Evolutionary conservation across 2,113 vertebrate species (phyloP).

Genomic region (Varanus salvator): DNA sequence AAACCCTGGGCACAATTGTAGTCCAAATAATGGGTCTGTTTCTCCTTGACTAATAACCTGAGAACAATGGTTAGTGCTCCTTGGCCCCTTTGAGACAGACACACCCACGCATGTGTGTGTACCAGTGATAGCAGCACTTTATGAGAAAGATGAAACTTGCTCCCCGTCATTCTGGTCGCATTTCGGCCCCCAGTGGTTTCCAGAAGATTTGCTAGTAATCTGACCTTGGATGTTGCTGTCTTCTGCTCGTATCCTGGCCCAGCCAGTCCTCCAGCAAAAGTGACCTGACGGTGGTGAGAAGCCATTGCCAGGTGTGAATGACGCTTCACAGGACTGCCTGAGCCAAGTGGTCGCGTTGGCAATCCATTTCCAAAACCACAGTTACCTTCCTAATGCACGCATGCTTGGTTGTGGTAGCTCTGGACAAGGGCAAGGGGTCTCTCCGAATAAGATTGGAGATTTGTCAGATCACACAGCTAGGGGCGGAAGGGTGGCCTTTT

Average conservation of each 20-base stretch:
- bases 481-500: too few species aligned
- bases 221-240: conserved; percentile 25
- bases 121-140: conserved; percentile 16
- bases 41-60: neutral
- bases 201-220: conserved; percentile 44
- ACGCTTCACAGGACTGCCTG: neutral
- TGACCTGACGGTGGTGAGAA: conserved; percentile 2
- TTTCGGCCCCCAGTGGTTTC: conserved; percentile 38
- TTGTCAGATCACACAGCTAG: too few species aligned
- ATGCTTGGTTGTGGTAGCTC: too few species aligned
- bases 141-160: conserved; percentile 26
- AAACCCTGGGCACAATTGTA: neutral
- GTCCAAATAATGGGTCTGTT: neutral
- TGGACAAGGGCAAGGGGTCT: too few species aligned
- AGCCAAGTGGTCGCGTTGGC: conserved; percentile 16
- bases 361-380: conserved; percentile 29
- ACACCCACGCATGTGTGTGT: neutral
- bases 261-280: conserved; percentile 15
- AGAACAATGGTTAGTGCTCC: neutral
- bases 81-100: too few species aligned
- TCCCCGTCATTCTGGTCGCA: conserved; percentile 37
- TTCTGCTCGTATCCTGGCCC: conserved; percentile 8
- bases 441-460: too few species aligned
- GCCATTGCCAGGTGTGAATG: conserved; percentile 42
- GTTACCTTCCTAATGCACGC: conserved; percentile 9